phyloP scores from a whole-genome alignment of 2,113 vertebrate genomes.

The Albula goreensis region DNA sequence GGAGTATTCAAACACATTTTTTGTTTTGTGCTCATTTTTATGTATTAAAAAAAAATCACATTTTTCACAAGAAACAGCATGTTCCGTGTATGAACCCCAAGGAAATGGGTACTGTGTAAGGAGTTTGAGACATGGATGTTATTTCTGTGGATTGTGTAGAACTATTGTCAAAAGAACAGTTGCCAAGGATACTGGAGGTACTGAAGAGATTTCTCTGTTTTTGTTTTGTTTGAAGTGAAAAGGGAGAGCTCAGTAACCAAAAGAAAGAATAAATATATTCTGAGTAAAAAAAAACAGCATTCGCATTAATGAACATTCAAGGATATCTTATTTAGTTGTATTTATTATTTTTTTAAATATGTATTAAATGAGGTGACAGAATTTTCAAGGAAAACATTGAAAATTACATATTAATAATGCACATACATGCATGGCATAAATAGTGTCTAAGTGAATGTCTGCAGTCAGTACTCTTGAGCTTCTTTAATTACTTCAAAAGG shows the following conservation, averaged over 20 bases:
- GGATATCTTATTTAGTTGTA: not conserved
- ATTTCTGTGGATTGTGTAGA: not conserved
- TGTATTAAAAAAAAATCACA: not conserved
- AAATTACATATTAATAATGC: not conserved
- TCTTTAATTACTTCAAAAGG: too few species aligned
- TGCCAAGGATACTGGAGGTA: not conserved
- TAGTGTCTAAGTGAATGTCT: not conserved
- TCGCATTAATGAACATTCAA: not conserved
- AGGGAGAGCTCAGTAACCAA: not conserved
- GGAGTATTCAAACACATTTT: not conserved
- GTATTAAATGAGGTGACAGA: not conserved
- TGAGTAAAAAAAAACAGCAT: not conserved
- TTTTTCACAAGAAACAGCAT: not conserved
- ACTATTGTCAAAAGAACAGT: conserved; percentile 5
- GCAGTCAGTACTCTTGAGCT: not conserved
- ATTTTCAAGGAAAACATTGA: not conserved
- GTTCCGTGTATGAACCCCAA: not conserved
- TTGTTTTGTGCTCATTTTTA: not conserved
- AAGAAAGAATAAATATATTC: not conserved
- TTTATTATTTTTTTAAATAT: not conserved
- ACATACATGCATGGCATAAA: not conserved
- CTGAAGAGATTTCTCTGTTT: not conserved
- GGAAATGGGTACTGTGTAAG: not conserved
- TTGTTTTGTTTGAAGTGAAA: not conserved
- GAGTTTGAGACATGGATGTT: not conserved